These are phyloP conservation scores for Sinosuthora webbiana DNA, from an alignment of 2,113 vertebrate species.

Conservation along the genomic window DNA sequence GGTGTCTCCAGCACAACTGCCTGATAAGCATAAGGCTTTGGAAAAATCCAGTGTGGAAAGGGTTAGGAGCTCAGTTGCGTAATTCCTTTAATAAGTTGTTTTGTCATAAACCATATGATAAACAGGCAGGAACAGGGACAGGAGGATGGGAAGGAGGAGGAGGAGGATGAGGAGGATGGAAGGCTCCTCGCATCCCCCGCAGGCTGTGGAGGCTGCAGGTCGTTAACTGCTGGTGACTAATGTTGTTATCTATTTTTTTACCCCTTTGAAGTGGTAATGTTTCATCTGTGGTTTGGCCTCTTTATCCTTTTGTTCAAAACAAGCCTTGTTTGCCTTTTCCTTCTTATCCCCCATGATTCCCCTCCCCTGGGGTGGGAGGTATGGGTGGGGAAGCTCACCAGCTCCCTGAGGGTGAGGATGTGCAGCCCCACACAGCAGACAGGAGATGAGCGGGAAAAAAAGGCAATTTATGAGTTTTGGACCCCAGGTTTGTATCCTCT, in stretches of 20 bases:
- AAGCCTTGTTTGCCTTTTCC: not conserved
- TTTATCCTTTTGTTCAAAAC: constrained; percentile 25
- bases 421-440: accelerated
- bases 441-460: not conserved
- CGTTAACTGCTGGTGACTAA: constrained; percentile 42
- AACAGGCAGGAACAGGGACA: not conserved
- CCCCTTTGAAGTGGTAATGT: constrained; percentile 25
- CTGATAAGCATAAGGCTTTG: not conserved
- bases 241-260: constrained; percentile 12
- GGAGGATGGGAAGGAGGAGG: not conserved
- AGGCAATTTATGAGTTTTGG: not conserved
- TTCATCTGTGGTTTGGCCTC: constrained; percentile 24
- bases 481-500: not conserved
- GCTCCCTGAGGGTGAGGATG: not conserved
- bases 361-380: not conserved
- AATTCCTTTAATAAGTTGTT: constrained; percentile 52
- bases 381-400: accelerated
- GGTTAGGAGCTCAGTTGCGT: not conserved
- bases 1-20: not conserved
- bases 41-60: constrained; percentile 31
- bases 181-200: not conserved
- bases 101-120: constrained; percentile 55
- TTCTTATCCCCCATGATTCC: not conserved
- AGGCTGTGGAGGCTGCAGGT: constrained; percentile 3
- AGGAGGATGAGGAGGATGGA: not conserved